phyloP scores from a whole-genome alignment of 2,888 invertebrate genomes.

The Sialis lutaria region DNA sequence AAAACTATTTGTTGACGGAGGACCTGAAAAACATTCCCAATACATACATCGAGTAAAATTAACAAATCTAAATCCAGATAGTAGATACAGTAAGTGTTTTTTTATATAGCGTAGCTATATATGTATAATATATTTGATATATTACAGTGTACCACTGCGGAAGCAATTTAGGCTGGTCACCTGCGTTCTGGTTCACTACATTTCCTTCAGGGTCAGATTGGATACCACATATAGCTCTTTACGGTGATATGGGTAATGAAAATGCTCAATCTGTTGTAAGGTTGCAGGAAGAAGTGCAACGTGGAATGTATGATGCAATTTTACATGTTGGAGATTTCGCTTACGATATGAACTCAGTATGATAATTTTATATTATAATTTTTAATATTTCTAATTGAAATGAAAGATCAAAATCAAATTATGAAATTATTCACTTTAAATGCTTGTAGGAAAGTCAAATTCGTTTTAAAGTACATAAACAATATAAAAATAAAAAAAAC shows the following conservation, averaged over 20 bases:
- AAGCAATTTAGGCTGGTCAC: slow-evolving; percentile 66
- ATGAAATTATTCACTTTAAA: no score
- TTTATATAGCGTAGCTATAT: slow-evolving; percentile 3
- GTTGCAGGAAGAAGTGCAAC: slow-evolving; percentile 68
- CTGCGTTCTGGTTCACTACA: slow-evolving; percentile 58
- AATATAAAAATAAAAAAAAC: no score
- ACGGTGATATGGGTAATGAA: slow-evolving; percentile 86
- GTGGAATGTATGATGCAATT: slow-evolving; percentile 65
- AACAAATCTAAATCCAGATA: slow-evolving; percentile 37
- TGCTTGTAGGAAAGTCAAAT: no score
- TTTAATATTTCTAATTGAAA: no score
- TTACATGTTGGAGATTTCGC: slow-evolving; percentile 92
- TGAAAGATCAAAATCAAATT: no score
- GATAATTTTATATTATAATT: slow-evolving; percentile 6
- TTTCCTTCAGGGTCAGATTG: slow-evolving; percentile 47
- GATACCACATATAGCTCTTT: slow-evolving; percentile 70
- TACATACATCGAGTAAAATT: slow-evolving; percentile 64
- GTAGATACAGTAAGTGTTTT: slow-evolving; percentile 37
- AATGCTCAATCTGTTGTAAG: slow-evolving; percentile 77
- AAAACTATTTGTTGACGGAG: slow-evolving; percentile 58
- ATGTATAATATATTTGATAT: slow-evolving; percentile 4
- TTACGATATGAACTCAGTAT: slow-evolving; percentile 71
- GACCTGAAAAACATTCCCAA: slow-evolving; percentile 38
- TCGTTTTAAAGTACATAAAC: no score
- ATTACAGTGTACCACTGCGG: slow-evolving; percentile 63